Percentiles rank a stretch among this genome's conserved stretches.
phyloP scores from a whole-genome alignment of 2,113 vertebrate genomes.

The Phaethon lepturus region DNA sequence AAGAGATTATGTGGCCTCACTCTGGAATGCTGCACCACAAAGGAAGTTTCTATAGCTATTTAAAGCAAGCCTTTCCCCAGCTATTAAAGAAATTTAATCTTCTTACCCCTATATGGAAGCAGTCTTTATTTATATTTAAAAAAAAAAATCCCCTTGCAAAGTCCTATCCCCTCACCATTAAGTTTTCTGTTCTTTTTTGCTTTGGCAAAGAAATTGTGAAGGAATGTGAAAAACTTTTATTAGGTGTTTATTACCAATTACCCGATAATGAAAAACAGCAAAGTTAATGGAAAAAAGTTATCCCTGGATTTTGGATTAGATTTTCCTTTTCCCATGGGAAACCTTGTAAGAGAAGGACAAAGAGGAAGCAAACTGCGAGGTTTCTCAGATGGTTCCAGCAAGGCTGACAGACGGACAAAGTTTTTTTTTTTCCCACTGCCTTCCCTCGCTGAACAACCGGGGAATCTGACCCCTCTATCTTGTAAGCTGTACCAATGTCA shows the following conservation, averaged over 20 bases:
- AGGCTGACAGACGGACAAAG: not conserved
- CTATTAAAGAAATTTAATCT: conserved; percentile 71
- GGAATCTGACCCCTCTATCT: not conserved
- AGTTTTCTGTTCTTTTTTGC: not conserved
- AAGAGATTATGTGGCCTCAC: conserved; percentile 65
- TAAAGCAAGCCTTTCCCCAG: conserved; percentile 58
- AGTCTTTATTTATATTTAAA: conserved; percentile 35
- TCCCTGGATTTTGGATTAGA: not conserved
- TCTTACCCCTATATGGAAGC: conserved; percentile 64
- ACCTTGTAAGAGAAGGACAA: not conserved
- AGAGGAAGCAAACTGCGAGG: not conserved
- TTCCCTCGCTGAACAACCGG: not conserved
- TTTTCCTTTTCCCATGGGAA: conserved; percentile 59
- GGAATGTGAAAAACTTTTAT: conserved; percentile 35
- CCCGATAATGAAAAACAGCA: not conserved
- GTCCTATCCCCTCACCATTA: not conserved
- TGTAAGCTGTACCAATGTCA: not conserved
- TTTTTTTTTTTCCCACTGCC: not conserved
- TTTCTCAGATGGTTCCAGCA: not conserved
- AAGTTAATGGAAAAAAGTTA: not conserved
- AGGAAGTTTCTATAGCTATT: conserved; percentile 63
- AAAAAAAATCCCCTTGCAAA: not conserved
- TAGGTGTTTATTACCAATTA: conserved; percentile 33
- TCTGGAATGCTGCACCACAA: conserved; percentile 66
- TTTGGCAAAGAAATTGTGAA: conserved; percentile 8